These are phyloP conservation scores for Lasiurus cinereus DNA, from an alignment of 2,113 vertebrate genomes.

Conservation along the genomic window DNA sequence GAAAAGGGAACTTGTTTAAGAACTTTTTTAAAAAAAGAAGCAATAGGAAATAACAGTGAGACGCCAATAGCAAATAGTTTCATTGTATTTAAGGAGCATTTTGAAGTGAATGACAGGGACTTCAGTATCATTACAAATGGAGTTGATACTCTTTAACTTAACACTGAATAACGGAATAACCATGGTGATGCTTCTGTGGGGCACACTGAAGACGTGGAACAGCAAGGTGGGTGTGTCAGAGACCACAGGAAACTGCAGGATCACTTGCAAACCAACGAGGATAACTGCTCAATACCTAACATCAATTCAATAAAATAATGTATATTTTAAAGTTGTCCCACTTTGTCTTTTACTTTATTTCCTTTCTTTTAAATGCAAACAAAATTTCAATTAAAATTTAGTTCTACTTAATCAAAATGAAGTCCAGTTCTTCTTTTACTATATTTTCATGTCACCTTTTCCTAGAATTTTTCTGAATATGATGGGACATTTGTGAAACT, in stretches of 20 bases:
- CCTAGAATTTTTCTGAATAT: conserved; percentile 25
- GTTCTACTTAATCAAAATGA: not conserved
- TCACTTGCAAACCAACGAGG: not conserved
- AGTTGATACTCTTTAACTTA: too few species aligned
- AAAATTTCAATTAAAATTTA: not conserved
- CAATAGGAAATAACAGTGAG: not conserved
- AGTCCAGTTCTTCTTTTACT: not conserved
- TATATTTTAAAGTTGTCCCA: not conserved
- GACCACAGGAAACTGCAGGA: too few species aligned
- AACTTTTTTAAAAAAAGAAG: not conserved
- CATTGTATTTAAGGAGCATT: not conserved
- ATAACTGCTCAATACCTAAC: not conserved
- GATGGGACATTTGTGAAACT: not conserved
- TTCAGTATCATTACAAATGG: accelerated
- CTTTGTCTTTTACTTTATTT: not conserved
- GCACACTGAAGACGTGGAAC: accelerated
- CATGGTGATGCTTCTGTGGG: accelerated
- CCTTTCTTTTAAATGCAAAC: not conserved
- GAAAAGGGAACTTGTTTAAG: not conserved
- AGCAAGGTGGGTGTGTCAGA: not conserved
- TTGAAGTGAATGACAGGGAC: not conserved
- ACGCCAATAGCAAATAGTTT: too few species aligned
- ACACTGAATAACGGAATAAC: accelerated
- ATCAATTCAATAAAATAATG: not conserved
- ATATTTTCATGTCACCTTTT: not conserved